Evolutionary conservation across 1,140 invertebrate species (phyloP).

Genomic region (Drosophila repleta): DNA sequence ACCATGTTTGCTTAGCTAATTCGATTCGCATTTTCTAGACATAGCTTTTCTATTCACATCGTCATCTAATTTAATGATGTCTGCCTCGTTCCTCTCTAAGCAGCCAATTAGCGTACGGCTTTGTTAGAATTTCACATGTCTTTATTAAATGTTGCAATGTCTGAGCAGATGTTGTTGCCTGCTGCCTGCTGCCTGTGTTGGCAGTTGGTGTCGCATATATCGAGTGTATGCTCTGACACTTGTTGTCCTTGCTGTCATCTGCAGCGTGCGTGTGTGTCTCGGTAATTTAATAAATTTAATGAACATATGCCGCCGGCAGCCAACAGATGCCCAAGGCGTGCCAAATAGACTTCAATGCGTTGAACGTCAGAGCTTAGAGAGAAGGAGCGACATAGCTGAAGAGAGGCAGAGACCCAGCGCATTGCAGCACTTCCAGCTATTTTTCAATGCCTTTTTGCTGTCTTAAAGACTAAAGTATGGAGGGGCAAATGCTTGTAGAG

Average conservation of each 20-base stretch:
- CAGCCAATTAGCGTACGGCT: slow-evolving; percentile 48
- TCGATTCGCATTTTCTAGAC: background rate
- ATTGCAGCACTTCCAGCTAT: slow-evolving; percentile 10
- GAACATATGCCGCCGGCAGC: slow-evolving; percentile 68
- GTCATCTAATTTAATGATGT: slow-evolving; percentile 20
- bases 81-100: background rate
- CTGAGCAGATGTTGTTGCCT: slow-evolving; percentile 22
- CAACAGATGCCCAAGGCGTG: slow-evolving; percentile 24
- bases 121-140: slow-evolving; percentile 42
- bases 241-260: slow-evolving; percentile 29
- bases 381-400: background rate
- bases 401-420: background rate
- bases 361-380: background rate
- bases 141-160: slow-evolving; percentile 51
- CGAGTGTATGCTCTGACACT: slow-evolving; percentile 22
- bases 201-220: background rate
- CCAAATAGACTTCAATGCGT: slow-evolving; percentile 41
- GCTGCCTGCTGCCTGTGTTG: background rate
- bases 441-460: slow-evolving; percentile 36
- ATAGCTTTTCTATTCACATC: background rate
- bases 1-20: background rate
- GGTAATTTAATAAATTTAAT: slow-evolving; percentile 81
- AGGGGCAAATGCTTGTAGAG: background rate
- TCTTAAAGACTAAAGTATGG: slow-evolving; percentile 40
- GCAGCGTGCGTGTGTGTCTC: slow-evolving; percentile 27